Base-by-base conservation (phyloP, 53 echinoderm and acorn worm species). In the Arbacia lixula region DNA sequence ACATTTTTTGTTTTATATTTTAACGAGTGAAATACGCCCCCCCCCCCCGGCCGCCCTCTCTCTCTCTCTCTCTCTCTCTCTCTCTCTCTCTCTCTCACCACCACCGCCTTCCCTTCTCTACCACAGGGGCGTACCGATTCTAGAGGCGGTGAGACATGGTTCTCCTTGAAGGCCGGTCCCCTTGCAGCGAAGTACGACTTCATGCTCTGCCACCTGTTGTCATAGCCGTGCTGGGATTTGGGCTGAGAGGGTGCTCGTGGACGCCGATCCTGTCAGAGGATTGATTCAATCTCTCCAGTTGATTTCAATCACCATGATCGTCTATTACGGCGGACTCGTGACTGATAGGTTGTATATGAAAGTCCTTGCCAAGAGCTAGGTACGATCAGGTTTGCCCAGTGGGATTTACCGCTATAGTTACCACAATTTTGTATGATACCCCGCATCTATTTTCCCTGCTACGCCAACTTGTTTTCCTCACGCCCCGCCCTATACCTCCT, bases 61-160 rank as follows among this genome's bases (percentile, higher is more conserved):
- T n/a, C n/a, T n/a, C n/a, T n/a, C n/a, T n/a, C n/a, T n/a, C n/a
- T n/a, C n/a, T n/a, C n/a, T n/a, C n/a, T n/a, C n/a, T n/a, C n/a
- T n/a, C n/a, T n/a, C n/a, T n/a, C n/a, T n/a, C n/a, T n/a, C n/a
- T n/a, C n/a, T n/a, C n/a, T n/a, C n/a, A n/a, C n/a, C n/a, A n/a
- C n/a, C n/a, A n/a, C n/a, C n/a, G n/a, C n/a, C n/a, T n/a, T n/a
- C n/a, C n/a, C n/a, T n/a, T n/a, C n/a, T n/a, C n/a, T n/a, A n/a
- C n/a, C n/a, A n/a, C n/a, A n/a, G n/a, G n/a, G n/a, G n/a, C n/a
- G 87, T 88, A 93, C 93, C 91, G 90, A 85, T 66, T 86, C 84
- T 8, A 94, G 17, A 16, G 89, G 89, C 14, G 60, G 64, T 6
- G 91, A 63, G 10, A 54, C 50, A 84, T 86, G 85, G 19, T 87